Base-by-base conservation (phyloP, 1,140 invertebrate species). In the Lepidurus packardi region DNA sequence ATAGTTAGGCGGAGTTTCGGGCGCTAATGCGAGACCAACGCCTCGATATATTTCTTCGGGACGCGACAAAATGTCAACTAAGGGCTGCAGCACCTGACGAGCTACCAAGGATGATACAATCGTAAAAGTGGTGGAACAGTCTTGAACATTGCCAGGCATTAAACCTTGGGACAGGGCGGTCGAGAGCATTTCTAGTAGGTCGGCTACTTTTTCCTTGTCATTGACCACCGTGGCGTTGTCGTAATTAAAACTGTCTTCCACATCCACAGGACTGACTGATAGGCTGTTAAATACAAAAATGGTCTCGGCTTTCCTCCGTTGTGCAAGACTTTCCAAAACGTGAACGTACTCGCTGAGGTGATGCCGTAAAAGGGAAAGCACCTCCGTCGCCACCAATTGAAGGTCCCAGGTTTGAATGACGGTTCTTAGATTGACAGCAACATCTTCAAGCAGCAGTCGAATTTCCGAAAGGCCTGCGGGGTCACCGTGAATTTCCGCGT, bases 81-180 rank as follows among this genome's bases (percentile, higher is more conserved):
- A 42, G n/a, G 74, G 74, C n/a, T 45, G 24, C 16, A 78, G 45
- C 24, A 78, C 73, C 34, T 78, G 78, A 16, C 74, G 65, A 44
- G 65, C 65, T 34, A 78, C 74, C 25, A 73, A 73, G 25, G 73
- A 44, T 45, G 73, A 78, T 44, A 73, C 25, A 47, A 78, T 43
- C 24, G 74, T 43, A 78, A 78, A 78, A 11, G 47, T 47, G 11
- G 78, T 47, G 0, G 73, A 47, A 21, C 78, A 78, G 43, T 78
- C 78, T 25, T 78, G 78, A 44, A 78, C 53, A 47, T 43, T 75
- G 73, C 78, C 78, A n/a, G 78, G 78, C 34, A 78, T 78, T 25
- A 78, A 73, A 11, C 43, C 43, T n/a, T 47, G 25, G 0, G 44
- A 45, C 43, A 77, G 24, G 9, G 43, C 43, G 11, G 75, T 44